Base-by-base conservation (phyloP, 2,888 invertebrate species). In the Xestoiulus laeticollis region DNA sequence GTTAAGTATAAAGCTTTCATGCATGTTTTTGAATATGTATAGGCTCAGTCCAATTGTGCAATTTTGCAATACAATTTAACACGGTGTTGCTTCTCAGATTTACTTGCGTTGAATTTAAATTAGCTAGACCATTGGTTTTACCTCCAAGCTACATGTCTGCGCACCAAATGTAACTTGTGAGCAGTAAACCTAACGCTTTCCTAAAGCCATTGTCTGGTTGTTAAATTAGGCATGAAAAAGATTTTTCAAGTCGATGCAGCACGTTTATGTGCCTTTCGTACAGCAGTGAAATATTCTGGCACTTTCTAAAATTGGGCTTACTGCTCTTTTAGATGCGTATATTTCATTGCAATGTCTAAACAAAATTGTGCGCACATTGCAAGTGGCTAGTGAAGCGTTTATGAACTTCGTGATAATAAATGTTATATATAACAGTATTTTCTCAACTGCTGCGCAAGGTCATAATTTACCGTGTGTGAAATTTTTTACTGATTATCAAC, bases 221-320 rank as follows among this genome's bases (percentile, higher is more conserved):
- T 78, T 78, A 78, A 78, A 78, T 78, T 78, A 78, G 78, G 78
- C 78, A 30, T 78, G 78, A 78, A 30, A 78, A 78, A 78, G 78
- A 78, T 78, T 78, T 78, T 30, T 78, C 78, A 78, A 78, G 26
- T 78, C 78, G 78, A 26, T 30, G 78, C 78, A 14, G 78, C 78
- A 26, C 78, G 78, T 78, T 78, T 30, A 78, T 78, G 78, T 78
- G 78, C 30, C 12, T 78, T 78, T 30, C 78, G 1, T 78, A 10
- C 78, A 30, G 78, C 78, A 16, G 8, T 78, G 30, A 78, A 78
- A 78, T 78, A 78, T 78, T 78, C 30, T 78, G 78, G 78, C 78
- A 78, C 78, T 78, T 78, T 78, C 78, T 78, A 78, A 78, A 68
- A 68, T 68, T 68, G 68, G 68, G 68, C 22, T 68, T 68, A 68